Base-by-base conservation (phyloP, 1,140 invertebrate genomes). In the Eurosta solidaginis region DNA sequence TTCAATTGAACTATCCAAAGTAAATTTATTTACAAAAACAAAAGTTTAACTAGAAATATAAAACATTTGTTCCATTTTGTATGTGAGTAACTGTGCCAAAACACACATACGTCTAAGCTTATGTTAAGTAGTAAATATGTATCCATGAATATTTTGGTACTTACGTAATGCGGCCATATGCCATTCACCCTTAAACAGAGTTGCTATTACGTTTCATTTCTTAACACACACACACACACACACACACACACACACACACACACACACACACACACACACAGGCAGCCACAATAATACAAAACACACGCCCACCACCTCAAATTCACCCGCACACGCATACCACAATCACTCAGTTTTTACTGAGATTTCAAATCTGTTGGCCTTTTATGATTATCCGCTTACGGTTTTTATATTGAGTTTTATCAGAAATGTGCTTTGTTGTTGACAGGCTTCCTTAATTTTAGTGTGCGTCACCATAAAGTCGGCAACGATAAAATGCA, bases 401-500 rank as follows among this genome's bases (percentile, higher is more conserved):
- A 68, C n/a, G n/a, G n/a, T n/a, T n/a, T 36, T 68, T 68, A 40
- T 68, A 68, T 68, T 68, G 59, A 68, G 59, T 68, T 68, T 68
- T 68, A 40, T 36, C 22, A 20, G 33, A 40, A 68, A 20, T 68
- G 59, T 68, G 59, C 59, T 68, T 68, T 68, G 59, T 68, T 68
- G 59, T 68, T 68, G 59, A 68, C 59, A 68, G 33, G 59, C 59
- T 68, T 68, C 59, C 33, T 68, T 68, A 68, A 68, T 68, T 68
- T 68, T 68, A 68, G 25, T 36, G n/a, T n/a, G 59, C 59, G 59
- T 68, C 33, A 40, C 59, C 59, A 29, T 68, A 68, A 40, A 68
- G 59, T 40, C 33, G 22, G 33, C 33, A 17, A 14, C n/a, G 33
- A 42, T 68, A 40, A 68, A 68, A 68, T 68, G 59, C 59, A 68